Conservation (phyloP, 2,888 invertebrate species). For the Dromius quadrimaculatus region DNA sequence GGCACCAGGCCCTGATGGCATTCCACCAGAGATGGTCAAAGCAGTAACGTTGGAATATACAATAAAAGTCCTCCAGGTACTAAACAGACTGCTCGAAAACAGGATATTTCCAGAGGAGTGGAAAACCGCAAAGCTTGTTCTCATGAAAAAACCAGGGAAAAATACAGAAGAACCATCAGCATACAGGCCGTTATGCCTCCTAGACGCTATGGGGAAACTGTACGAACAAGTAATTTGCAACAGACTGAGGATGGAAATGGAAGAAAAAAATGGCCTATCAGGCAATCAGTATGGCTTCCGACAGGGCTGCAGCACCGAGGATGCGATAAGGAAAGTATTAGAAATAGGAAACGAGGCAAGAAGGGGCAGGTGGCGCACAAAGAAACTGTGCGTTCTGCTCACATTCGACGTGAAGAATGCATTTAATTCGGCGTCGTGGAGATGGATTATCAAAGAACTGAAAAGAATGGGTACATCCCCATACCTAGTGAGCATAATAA, state of each 20-base stretch:
- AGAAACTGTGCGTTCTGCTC: background rate
- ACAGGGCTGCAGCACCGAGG: background rate
- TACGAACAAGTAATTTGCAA: background rate
- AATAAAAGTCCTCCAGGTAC: background rate
- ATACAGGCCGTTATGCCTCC: background rate
- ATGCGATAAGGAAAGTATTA: background rate
- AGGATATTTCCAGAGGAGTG: background rate
- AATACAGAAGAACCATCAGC: background rate
- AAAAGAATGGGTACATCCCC: background rate
- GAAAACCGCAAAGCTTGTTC: background rate
- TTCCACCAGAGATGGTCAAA: background rate
- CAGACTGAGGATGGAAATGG: background rate
- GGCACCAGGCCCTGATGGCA: background rate
- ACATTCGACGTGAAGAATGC: background rate
- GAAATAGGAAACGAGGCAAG: background rate
- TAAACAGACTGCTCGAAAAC: background rate
- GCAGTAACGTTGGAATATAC: background rate
- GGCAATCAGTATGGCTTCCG: background rate
- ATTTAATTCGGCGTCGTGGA: background rate
- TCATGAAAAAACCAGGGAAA: background rate
- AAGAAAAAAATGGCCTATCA: background rate
- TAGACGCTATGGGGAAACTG: background rate
- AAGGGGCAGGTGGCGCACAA: background rate
- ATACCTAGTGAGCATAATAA: background rate
- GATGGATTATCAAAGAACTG: background rate